A percentile compares a stretch with the other conserved stretches of the same genome.
phyloP scores from a whole-genome alignment of 2,888 invertebrate genomes.

The Tuberolachnus salignus region DNA sequence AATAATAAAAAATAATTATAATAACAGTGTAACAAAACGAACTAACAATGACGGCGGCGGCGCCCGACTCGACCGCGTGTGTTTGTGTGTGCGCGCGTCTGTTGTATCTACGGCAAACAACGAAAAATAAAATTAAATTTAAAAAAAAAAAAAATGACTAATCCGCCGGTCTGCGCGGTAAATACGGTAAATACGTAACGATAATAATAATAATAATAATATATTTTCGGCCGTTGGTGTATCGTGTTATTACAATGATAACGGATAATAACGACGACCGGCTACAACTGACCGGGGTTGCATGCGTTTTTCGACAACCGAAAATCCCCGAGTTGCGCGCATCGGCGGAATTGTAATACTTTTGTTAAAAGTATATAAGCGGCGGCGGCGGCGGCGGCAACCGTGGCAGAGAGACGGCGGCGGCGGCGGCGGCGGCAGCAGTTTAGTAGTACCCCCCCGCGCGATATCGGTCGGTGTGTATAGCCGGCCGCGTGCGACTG shows the following conservation, averaged over 20 bases:
- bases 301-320: not conserved
- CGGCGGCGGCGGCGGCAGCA: not conserved
- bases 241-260: slow-evolving; percentile 1
- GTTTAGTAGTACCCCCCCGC: slow-evolving; percentile 25
- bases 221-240: not conserved
- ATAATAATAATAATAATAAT: slow-evolving; percentile 6
- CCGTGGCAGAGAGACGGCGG: not conserved
- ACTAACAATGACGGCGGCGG: too few species aligned
- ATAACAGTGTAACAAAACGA: too few species aligned
- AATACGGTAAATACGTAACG: not conserved
- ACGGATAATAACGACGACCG: not conserved
- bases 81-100: too few species aligned
- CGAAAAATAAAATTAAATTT: too few species aligned
- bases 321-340: slow-evolving; percentile 26
- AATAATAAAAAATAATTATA: too few species aligned
- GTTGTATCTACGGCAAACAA: too few species aligned
- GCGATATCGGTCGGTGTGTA: slow-evolving; percentile 13
- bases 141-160: not conserved
- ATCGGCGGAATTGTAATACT: too few species aligned
- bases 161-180: not conserved
- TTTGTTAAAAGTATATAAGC: not conserved
- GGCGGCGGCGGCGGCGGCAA: too few species aligned
- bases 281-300: too few species aligned
- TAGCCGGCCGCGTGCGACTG: slow-evolving; percentile 52
- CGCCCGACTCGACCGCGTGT: too few species aligned